Conservation (phyloP, 92 coral and sea anemone genomes). For the Metridium senile region DNA sequence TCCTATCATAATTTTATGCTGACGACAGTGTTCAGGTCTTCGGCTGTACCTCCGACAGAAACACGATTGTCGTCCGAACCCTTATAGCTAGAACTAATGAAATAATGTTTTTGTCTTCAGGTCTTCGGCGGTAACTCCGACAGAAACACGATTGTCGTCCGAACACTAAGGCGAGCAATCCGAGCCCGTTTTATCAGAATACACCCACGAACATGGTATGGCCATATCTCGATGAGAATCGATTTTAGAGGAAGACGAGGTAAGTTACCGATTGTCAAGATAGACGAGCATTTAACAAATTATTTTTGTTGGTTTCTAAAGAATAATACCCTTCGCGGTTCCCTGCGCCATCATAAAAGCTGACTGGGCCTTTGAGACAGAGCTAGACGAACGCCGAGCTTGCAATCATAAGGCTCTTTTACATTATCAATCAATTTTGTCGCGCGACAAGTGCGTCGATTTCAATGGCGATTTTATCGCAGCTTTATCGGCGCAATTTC, state of each 20-base stretch:
- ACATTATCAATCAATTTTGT: too few species aligned
- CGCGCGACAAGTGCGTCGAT: too few species aligned
- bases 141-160: conserved; percentile 22
- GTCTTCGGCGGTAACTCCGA: conserved; percentile 8
- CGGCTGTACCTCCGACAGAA: conserved; percentile 10
- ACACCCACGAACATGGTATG: conserved; percentile 13
- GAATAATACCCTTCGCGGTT: background rate
- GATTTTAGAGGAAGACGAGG: conserved; percentile 19
- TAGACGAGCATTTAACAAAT: too few species aligned
- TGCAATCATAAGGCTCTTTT: too few species aligned
- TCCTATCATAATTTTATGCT: background rate
- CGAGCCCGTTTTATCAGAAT: conserved; percentile 17
- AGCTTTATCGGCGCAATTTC: too few species aligned
- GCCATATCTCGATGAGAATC: conserved; percentile 26
- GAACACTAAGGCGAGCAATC: conserved; percentile 9
- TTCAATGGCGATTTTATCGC: too few species aligned
- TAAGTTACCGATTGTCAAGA: too few species aligned
- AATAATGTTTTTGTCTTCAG: too few species aligned
- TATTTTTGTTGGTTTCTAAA: too few species aligned
- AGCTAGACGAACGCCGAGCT: too few species aligned
- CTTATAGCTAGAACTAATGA: too few species aligned
- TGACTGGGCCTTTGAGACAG: too few species aligned
- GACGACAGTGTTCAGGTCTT: conserved; percentile 23
- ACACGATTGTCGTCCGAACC: conserved; percentile 3
- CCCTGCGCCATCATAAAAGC: background rate